Evolutionary conservation across 2,797 vertebrate species (phyloP).

Genomic region (Onychomys torridus): DNA sequence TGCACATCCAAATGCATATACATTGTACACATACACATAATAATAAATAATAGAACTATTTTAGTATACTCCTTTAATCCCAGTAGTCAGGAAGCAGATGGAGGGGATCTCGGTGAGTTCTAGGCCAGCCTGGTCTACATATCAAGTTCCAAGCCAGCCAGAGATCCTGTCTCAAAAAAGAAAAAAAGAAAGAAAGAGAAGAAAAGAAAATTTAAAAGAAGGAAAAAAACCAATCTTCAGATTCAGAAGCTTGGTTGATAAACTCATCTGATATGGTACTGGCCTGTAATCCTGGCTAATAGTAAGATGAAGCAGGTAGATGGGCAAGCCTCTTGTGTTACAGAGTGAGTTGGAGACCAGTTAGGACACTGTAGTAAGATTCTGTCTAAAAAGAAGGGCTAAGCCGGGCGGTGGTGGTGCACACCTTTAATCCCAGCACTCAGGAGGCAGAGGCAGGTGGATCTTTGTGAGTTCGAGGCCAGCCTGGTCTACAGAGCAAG

Average conservation of each 20-base stretch:
- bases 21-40: not conserved
- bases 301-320: not conserved
- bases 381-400: not conserved
- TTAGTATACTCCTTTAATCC: not conserved
- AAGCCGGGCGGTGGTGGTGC: no score
- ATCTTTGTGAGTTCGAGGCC: no score
- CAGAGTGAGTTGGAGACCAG: not conserved
- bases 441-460: no score
- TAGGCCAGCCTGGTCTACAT: not conserved
- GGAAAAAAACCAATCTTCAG: not conserved
- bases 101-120: not conserved
- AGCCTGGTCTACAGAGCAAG: no score
- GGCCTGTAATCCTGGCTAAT: not conserved
- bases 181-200: not conserved
- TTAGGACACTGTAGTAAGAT: not conserved
- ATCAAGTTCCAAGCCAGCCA: not conserved
- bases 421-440: no score
- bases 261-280: not conserved
- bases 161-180: not conserved
- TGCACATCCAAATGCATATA: not conserved
- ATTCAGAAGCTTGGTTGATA: not conserved
- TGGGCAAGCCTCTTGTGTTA: not conserved
- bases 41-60: not conserved
- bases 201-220: not conserved
- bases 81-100: not conserved